Evolutionary conservation across 2,797 vertebrate species (phyloP), one percentile per base, ranked within the genome.

Genomic region (Lithobates sylvaticus): DNA sequence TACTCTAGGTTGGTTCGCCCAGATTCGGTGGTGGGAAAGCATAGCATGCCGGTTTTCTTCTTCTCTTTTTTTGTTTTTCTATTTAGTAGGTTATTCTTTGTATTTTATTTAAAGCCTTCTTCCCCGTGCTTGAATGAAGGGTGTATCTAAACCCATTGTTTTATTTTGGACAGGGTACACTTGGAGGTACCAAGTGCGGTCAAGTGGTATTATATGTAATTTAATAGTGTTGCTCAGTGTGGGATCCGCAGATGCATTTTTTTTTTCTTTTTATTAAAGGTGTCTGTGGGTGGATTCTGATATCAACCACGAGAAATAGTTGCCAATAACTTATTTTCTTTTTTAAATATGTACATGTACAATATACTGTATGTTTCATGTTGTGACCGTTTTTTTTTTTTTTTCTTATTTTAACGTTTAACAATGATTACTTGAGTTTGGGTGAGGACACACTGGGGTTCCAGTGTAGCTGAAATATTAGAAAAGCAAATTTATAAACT

Each of bases 91-190:
- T 73, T 90, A 50, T 44, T 91, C 87, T 83, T 88, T 39, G 5
- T 36, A 36, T 91, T 91, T 32, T 91, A 90, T 92, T 86, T 77
- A 88, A 88, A 91, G 85, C 87, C 88, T 85, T 86, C 89, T 65
- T 23, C n/a, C 61, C 81, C 89, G 95, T 92, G 95, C 97, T 97
- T 95, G 94, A 97, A 99, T 99, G 98, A 99, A 97, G 97, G 98
- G 97, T 97, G 96, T 76, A 94, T 95, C 95, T 95, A 93, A 98
- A 99, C 97, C 81, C 97, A 96, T 89, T 78, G 75, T 42, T 67
- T 44, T 90, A 90, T 91, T 91, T 90, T 91, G 97, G 97, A 97
- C 91, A 91, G 96, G 95, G 94, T 94, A 92, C 96, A 97, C 96
- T 98, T 95, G 94, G 98, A 99, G 93, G 89, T 90, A 95, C 95